Conservation (phyloP, 2,888 invertebrate genomes). For the Latheticus oryzae region DNA sequence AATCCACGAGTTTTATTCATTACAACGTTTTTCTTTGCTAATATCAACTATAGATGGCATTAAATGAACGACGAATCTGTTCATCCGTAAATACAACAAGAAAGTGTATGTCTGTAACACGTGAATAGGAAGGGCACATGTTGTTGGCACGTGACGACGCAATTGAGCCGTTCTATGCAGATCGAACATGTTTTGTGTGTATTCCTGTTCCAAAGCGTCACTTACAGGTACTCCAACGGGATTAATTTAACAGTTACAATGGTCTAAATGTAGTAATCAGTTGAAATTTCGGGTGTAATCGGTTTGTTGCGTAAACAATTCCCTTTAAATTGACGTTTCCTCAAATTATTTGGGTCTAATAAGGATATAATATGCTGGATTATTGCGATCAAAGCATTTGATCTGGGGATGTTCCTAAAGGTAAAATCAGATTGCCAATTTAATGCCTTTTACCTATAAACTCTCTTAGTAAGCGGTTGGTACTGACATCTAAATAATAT, state of each 20-base stretch:
- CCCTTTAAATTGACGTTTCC: conserved; percentile 4
- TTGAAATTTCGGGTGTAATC: conserved; percentile 8
- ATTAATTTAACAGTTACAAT: conserved; percentile 32
- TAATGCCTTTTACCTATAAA: conserved; percentile 3
- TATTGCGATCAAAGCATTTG: conserved; percentile 9
- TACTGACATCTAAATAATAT: too few species aligned
- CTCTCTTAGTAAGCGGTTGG: neutral
- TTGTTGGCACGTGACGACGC: conserved; percentile 27
- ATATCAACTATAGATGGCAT: neutral
- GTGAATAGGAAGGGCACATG: conserved; percentile 33
- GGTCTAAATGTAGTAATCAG: conserved; percentile 19
- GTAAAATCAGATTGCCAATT: conserved; percentile 11
- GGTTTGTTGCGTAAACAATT: conserved; percentile 11
- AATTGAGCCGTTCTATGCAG: conserved; percentile 29
- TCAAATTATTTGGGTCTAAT: conserved; percentile 2
- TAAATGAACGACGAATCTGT: conserved; percentile 16
- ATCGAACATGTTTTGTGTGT: conserved; percentile 24
- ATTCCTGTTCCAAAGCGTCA: conserved; percentile 25
- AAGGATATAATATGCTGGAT: neutral
- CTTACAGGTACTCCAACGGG: conserved; percentile 25
- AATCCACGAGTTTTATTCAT: too few species aligned
- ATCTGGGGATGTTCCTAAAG: neutral
- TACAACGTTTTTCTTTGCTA: too few species aligned
- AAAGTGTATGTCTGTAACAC: conserved; percentile 23
- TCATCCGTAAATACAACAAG: conserved; percentile 28